Evolutionary conservation across 2,113 vertebrate genomes (phyloP).

Genomic region (Mobula birostris): DNA sequence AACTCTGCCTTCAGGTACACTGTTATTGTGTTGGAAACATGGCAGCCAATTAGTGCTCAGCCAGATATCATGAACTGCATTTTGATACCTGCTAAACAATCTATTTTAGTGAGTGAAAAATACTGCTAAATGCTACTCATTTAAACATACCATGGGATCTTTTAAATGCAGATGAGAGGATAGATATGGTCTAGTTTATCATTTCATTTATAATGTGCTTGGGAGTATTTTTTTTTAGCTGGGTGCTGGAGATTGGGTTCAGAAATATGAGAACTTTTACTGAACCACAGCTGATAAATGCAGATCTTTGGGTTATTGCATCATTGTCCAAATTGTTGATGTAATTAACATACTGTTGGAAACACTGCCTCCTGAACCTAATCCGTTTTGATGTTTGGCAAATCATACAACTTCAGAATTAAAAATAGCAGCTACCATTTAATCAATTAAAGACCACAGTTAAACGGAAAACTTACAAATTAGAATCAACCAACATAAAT

Average conservation of each 20-base stretch:
- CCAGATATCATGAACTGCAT: not conserved
- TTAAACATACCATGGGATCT: not conserved
- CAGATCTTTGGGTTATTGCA: not conserved
- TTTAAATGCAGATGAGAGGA: not conserved
- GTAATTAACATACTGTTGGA: not conserved
- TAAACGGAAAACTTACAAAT: not conserved
- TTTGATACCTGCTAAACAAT: not conserved
- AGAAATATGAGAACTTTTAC: not conserved
- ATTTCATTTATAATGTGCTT: not conserved
- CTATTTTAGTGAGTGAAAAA: not conserved
- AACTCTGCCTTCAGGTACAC: not conserved
- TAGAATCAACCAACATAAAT: slow-evolving; percentile 9
- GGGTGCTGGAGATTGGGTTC: not conserved
- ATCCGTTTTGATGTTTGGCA: no score
- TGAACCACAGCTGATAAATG: not conserved
- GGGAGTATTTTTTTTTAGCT: not conserved
- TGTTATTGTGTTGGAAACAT: no score
- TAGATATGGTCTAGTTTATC: not conserved
- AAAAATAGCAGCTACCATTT: not conserved
- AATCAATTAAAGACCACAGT: not conserved
- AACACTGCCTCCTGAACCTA: not conserved
- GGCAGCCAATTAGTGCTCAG: not conserved
- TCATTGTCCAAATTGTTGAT: not conserved
- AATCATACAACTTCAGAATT: not conserved
- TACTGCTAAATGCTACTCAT: not conserved